Base-by-base conservation (phyloP, 1,140 invertebrate genomes). In the Drosophila mojavensis region DNA sequence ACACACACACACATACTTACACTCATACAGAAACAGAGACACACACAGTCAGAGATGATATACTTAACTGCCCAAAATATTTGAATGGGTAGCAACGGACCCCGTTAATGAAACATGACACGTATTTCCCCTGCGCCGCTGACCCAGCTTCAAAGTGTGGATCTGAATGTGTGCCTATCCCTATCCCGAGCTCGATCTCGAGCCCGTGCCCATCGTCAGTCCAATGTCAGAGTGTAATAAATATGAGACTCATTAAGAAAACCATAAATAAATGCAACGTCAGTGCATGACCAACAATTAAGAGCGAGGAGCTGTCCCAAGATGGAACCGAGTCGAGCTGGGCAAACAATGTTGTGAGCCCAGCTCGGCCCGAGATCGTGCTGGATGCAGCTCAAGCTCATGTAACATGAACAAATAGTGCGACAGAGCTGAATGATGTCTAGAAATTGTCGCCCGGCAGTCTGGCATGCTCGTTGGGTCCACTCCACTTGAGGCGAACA, bases 191-290 rank as follows among this genome's bases (percentile, higher is more conserved):
- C 7, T n/a, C 15, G 10, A 48, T n/a, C 7, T n/a, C 15, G 5
- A 61, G 65, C 69, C 75, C 80, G 73, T 78, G 77, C 78, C 74
- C 67, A 50, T 66, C 53, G 81, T 63, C 78, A 64, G 80, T 73
- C 73, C 62, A 68, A 66, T 73, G 70, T 73, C 70, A 50, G 58
- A 60, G 74, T 88, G 85, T 81, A 89, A 89, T 89, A 89, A 89
- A 89, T 89, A 89, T 89, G 84, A 90, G 80, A 89, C 84, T 89
- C 84, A 89, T 89, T 89, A 89, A 90, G 84, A 89, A 81, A 81
- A 89, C 80, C 84, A 89, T 89, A 89, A 89, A 89, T 90, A 89
- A 89, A 90, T 84, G 84, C 84, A 89, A 62, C 70, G 84, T 89
- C 84, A 89, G 84, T 64, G 84, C 84, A 89, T 90, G 84, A 89